Evolutionary conservation across 2,113 vertebrate genomes (phyloP), one percentile per base, ranked within the genome.

Genomic region (Australoheros scitulus): DNA sequence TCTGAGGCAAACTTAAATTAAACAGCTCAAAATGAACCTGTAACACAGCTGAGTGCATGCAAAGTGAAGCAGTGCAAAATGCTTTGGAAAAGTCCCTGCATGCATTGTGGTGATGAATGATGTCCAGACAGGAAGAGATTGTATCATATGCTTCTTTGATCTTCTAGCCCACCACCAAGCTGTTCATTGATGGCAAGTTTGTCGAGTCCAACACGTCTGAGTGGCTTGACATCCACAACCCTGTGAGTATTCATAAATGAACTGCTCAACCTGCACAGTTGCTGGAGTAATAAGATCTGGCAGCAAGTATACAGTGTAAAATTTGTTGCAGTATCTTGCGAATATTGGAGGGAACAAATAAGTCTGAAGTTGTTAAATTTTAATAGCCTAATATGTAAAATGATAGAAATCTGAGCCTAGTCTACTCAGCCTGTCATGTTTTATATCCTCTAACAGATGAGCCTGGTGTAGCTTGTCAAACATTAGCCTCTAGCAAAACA

Each of bases 161-260:
- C 82, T 11, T 87, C 43, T 90, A 99, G 98, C 96, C 98, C 86
- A 97, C 96, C 87, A 98, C 98, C 61, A 99, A 99, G 91, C 96
- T 99, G 87, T 98, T 99, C 92, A 99, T 99, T 75, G 97, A 99
- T 95, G 98, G 98, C 36, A 99, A 99, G 90, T 99, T 99, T 92
- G 89, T 99, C 41, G 98, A 99, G 81, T 99, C 98, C 89, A 97
- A 96, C 95, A 97, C 94, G 38, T 95, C 97, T 41, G 97, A 98
- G 92, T 99, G 98, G 98, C 96, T 98, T 15, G 97, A 99, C 92
- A 96, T 99, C 90, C 97, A 98, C 92, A 99, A 99, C 91, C 98
- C 98, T 6, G 98, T 99, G 94, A 98, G 98, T 96, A 91, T 80
- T 86, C 55, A 24, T 41, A 52, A 64, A 68, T 61, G 52, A 65